These are phyloP conservation scores for Centrocercus urophasianus DNA, from an alignment of 2,113 vertebrate species.

Conservation along the genomic window DNA sequence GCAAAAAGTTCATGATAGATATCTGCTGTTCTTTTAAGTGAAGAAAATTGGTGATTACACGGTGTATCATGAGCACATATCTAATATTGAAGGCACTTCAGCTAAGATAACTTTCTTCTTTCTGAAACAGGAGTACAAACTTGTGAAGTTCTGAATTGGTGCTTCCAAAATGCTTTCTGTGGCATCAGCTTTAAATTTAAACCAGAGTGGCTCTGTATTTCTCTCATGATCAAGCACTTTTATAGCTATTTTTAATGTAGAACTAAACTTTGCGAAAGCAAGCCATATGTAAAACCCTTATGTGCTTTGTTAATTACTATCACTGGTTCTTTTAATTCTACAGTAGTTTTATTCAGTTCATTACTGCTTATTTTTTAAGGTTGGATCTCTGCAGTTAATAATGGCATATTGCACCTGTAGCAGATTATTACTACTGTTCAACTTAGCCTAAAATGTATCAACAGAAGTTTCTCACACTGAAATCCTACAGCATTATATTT, in stretches of 20 bases:
- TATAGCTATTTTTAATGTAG: neutral
- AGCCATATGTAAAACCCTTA: neutral
- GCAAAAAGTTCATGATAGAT: neutral
- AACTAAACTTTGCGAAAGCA: rapidly evolving
- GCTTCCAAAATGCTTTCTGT: neutral
- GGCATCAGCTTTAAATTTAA: neutral
- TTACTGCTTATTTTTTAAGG: neutral
- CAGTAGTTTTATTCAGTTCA: neutral
- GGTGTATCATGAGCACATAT: neutral
- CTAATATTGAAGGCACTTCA: neutral
- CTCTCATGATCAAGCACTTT: neutral
- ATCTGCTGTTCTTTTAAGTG: neutral
- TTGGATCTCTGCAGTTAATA: neutral
- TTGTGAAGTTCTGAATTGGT: neutral
- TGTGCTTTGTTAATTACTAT: neutral
- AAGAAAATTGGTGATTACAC: neutral
- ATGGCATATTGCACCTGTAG: neutral
- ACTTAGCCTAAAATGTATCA: neutral
- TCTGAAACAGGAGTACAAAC: neutral
- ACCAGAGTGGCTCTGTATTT: neutral
- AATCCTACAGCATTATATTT: slow-evolving; percentile 27
- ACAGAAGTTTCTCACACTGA: neutral
- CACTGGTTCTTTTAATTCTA: neutral
- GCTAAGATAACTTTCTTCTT: neutral
- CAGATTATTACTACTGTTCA: neutral